Percentiles rank a stretch among this genome's conserved stretches.
Conservation (phyloP, 35 echinoderm and acorn worm species). For the Hemicentrotus pulcherrimus region DNA sequence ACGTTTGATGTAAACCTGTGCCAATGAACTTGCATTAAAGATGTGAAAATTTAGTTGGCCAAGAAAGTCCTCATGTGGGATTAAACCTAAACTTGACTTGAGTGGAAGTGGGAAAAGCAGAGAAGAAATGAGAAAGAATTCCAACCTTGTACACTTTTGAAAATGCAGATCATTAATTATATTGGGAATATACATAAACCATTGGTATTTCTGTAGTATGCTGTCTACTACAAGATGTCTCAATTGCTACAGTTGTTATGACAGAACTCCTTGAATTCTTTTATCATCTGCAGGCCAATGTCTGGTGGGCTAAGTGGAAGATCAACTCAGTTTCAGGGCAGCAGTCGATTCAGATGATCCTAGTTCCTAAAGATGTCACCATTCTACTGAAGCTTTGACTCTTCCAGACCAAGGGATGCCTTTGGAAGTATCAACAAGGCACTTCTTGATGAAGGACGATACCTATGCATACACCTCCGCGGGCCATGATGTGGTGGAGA, state of each 20-base stretch:
- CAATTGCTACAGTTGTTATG: background rate
- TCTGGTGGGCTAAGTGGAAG: slow-evolving; percentile 36
- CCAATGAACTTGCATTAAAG: too few relatives aligned
- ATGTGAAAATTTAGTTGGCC: too few relatives aligned
- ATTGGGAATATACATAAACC: background rate
- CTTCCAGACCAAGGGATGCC: background rate
- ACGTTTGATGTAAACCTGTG: too few relatives aligned
- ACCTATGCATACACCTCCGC: background rate
- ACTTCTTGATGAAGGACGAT: background rate
- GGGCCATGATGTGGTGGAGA: background rate
- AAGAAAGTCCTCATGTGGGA: too few relatives aligned
- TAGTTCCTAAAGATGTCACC: background rate
- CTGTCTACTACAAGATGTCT: background rate
- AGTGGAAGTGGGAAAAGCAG: too few relatives aligned
- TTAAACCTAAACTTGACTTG: too few relatives aligned
- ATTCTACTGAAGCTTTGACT: background rate
- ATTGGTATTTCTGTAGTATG: background rate
- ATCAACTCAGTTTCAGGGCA: slow-evolving; percentile 30
- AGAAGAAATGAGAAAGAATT: too few relatives aligned
- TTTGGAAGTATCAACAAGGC: background rate
- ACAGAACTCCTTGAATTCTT: background rate
- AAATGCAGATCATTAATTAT: background rate
- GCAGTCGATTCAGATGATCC: slow-evolving; percentile 41
- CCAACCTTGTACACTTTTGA: background rate
- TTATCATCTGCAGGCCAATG: slow-evolving; percentile 35